Conservation (phyloP, 1,140 invertebrate species). For the Apis dorsata region DNA sequence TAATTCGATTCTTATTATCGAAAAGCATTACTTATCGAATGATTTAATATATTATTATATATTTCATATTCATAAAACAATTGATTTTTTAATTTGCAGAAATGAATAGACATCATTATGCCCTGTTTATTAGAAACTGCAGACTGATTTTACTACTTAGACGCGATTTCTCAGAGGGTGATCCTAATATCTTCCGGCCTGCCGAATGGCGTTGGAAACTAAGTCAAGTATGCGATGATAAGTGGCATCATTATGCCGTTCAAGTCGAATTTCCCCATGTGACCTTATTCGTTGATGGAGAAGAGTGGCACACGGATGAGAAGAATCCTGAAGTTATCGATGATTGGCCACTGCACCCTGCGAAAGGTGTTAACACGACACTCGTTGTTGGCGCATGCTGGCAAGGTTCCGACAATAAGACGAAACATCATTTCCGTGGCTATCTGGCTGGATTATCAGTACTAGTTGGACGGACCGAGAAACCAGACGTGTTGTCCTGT, state of each 20-base stretch:
- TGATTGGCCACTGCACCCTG: constrained; percentile 99
- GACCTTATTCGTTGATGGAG: constrained; percentile 93
- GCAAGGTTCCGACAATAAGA: constrained; percentile 95
- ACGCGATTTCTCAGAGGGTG: constrained; percentile 94
- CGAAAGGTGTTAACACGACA: constrained; percentile 95
- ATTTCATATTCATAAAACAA: constrained; percentile 4
- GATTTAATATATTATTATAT: too few relatives aligned
- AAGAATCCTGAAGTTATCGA: constrained; percentile 98
- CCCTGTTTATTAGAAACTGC: constrained; percentile 97
- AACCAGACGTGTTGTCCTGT: constrained; percentile 89
- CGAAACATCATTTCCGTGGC: constrained; percentile 93
- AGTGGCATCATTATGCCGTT: constrained; percentile 99
- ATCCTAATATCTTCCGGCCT: constrained; percentile 97
- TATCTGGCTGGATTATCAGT: constrained; percentile 93
- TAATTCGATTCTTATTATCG: too few relatives aligned
- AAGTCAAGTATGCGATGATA: constrained; percentile 95
- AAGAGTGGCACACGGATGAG: constrained; percentile 87
- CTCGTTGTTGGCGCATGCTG: constrained; percentile 97
- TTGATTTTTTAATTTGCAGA: constrained; percentile 81
- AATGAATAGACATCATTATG: constrained; percentile 99
- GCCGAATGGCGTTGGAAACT: constrained; percentile 99
- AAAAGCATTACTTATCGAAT: too few relatives aligned
- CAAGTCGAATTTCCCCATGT: constrained; percentile 95
- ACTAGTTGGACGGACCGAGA: constrained; percentile 89
- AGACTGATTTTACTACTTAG: constrained; percentile 95